Percentiles rank a stretch among this genome's conserved stretches.
These are phyloP conservation scores for Callinectes sapidus DNA, from an alignment of 2,888 invertebrate genomes.

Conservation along the genomic window DNA sequence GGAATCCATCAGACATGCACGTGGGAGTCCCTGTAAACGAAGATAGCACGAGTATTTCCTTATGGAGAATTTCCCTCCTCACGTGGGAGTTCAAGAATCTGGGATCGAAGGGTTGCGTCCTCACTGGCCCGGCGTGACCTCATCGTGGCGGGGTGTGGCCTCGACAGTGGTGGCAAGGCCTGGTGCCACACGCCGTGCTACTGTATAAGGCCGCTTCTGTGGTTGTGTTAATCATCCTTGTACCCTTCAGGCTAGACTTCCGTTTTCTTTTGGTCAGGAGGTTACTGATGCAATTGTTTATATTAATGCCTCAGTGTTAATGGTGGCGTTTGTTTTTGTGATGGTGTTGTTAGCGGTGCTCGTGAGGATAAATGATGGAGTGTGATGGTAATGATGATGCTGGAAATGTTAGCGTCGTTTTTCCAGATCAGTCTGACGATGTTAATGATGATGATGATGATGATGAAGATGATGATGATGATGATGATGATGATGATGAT, in stretches of 20 bases:
- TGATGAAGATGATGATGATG: too few species aligned
- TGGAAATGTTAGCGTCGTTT: not conserved
- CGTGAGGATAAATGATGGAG: not conserved
- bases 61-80: not conserved
- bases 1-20: too few species aligned
- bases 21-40: too few species aligned
- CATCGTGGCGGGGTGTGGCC: constrained; percentile 11
- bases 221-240: not conserved
- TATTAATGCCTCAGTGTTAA: not conserved
- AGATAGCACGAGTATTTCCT: not conserved
- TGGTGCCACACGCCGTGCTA: not conserved
- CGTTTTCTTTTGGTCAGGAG: not conserved
- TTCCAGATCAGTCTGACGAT: not conserved
- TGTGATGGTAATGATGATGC: not conserved
- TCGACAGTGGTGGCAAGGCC: not conserved
- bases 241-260: not conserved
- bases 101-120: not conserved
- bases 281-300: not conserved
- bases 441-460: not conserved
- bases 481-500: too few species aligned
- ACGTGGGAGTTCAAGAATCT: not conserved
- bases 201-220: not conserved
- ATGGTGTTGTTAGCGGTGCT: not conserved
- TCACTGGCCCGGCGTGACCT: not conserved
- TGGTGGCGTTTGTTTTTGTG: not conserved